Evolutionary conservation across 1,140 invertebrate species (phyloP).

Genomic region (Drosophila nigrodunni): DNA sequence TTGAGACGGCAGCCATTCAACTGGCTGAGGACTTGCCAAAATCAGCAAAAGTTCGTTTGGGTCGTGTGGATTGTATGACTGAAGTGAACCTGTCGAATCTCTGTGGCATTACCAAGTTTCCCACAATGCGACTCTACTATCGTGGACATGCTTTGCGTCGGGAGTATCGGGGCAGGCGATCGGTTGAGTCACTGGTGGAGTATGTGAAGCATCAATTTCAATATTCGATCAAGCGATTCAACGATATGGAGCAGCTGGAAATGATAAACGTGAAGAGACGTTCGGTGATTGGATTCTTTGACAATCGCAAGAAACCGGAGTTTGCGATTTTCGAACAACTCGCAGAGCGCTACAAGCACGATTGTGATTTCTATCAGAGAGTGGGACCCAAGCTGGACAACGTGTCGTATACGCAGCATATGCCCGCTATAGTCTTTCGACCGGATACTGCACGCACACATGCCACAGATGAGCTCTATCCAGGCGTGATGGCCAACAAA

Average conservation of each 20-base stretch:
- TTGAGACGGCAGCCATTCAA: constrained; percentile 41
- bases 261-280: constrained; percentile 37
- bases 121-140: constrained; percentile 50
- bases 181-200: constrained; percentile 36
- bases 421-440: constrained; percentile 48
- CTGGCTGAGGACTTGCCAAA: constrained; percentile 21
- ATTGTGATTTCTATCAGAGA: constrained; percentile 63
- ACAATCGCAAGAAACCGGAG: background rate
- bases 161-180: constrained; percentile 58
- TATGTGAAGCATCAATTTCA: constrained; percentile 47
- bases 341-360: constrained; percentile 51
- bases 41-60: constrained; percentile 35
- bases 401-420: constrained; percentile 6
- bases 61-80: constrained; percentile 48
- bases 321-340: constrained; percentile 10
- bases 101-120: constrained; percentile 56
- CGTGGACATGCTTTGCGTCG: constrained; percentile 37
- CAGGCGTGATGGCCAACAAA: background rate
- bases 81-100: constrained; percentile 27
- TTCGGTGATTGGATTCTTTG: constrained; percentile 50
- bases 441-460: constrained; percentile 49
- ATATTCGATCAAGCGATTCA: constrained; percentile 25
- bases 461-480: constrained; percentile 34
- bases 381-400: constrained; percentile 8
- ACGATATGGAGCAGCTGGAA: constrained; percentile 17